Evolutionary conservation across 2,888 invertebrate genomes (phyloP), one percentile per base, ranked within the genome.

Genomic region (Drosophila anceps): DNA sequence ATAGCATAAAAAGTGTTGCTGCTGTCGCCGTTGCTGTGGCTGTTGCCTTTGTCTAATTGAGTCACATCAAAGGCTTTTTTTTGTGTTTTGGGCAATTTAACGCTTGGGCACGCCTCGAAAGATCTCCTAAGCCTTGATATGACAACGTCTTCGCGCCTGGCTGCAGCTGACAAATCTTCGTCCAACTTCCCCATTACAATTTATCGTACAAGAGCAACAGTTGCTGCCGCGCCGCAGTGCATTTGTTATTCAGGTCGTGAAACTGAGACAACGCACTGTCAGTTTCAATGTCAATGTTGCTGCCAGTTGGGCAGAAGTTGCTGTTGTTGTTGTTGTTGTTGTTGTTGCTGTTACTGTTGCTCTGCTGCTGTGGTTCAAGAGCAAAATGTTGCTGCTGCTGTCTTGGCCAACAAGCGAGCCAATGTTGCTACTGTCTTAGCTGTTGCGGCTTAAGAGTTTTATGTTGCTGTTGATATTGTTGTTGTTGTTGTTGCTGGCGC

Each of bases 251-350:
- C 82, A 76, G 59, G 44, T 84, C 84, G 64, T 62, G 66, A 20
- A 65, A 43, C 64, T 24, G 60, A 59, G 72, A 68, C 62, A 50
- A 53, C 59, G 66, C 35, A 12, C 65, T 20, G 54, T 18, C 39
- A 65, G 59, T 78, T 84, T 84, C 89, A 84, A 84, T 84, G 84
- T 84, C 84, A 84, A 88, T 85, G 84, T 57, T 85, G 70, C 46
- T 63, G 73, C 13, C 46, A 60, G 73, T 13, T 51, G 35, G 29
- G 27, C 54, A n/a, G 12, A 24, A 46, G 53, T 20, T 46, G 57
- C 10, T 55, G 57, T 9, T 55, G 63, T 3, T 54, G 62, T 4
- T 20, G 33, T 12, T 20, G n/a, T 3, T n/a, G 18, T 13, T 20
- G 31, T 1, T 18, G 27, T 7, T n/a, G n/a, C n/a, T n/a, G n/a